Conservation (phyloP, 2,113 vertebrate genomes). For the Thamnaconus septentrionalis region DNA sequence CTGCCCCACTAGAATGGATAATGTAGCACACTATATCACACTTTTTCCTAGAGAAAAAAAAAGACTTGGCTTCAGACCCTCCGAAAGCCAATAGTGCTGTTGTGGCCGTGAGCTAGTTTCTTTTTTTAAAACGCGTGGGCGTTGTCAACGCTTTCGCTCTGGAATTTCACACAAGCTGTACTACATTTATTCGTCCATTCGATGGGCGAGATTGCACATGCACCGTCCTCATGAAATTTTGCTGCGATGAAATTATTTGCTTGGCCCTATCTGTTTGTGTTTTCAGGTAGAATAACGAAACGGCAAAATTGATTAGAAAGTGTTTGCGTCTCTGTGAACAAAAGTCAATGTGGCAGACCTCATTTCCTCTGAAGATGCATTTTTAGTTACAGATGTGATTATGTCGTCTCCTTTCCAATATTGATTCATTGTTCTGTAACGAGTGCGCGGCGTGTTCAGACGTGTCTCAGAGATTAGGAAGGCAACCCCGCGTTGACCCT, state of each 20-base stretch:
- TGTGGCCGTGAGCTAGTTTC: constrained; percentile 34
- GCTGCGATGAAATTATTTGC: too few species aligned
- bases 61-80: too few species aligned
- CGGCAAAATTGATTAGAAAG: too few species aligned
- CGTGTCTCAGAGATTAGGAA: constrained; percentile 25
- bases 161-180: constrained; percentile 9
- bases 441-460: background rate
- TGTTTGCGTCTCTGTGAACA: background rate
- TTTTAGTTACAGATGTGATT: background rate
- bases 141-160: constrained; percentile 27
- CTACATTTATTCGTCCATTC: constrained; percentile 7
- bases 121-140: constrained; percentile 49
- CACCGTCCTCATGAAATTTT: background rate
- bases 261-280: too few species aligned
- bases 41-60: constrained; percentile 11
- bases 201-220: constrained; percentile 10
- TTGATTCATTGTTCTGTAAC: constrained; percentile 22
- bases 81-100: background rate
- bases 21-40: constrained; percentile 1
- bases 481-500: constrained; percentile 17
- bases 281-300: too few species aligned
- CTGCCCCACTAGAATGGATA: background rate
- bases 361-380: constrained; percentile 1
- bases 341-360: constrained; percentile 10
- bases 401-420: background rate